A percentile compares a stretch with the other conserved stretches of the same genome.
Conservation (phyloP, 2,113 vertebrate genomes). For the Melanerpes formicivorus region DNA sequence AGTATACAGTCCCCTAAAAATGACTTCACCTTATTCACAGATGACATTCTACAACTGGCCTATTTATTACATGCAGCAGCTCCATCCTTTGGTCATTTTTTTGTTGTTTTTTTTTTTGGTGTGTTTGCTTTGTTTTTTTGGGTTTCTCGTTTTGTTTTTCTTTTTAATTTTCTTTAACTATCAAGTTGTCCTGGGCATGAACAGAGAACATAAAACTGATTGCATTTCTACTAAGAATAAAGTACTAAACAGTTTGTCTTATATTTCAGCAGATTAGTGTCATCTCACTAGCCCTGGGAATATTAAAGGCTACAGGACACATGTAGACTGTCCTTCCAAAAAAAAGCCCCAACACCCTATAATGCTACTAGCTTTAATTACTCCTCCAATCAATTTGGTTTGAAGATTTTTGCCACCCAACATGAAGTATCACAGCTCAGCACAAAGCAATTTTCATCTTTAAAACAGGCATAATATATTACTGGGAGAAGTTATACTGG, state of each 20-base stretch:
- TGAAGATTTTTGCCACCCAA: not conserved
- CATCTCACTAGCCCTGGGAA: not conserved
- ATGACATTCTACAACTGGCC: not conserved
- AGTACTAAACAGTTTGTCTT: not conserved
- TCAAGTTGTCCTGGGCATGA: not conserved
- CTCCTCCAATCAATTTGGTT: not conserved
- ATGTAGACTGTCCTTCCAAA: not conserved
- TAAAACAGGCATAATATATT: not conserved
- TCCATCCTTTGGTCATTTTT: slow-evolving; percentile 1
- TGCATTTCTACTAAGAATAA: not conserved
- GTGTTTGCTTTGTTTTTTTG: not conserved
- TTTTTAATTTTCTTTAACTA: not conserved
- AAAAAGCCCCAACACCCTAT: not conserved
- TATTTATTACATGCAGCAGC: not conserved
- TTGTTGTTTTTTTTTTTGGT: not conserved
- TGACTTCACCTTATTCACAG: not conserved
- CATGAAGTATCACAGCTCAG: not conserved
- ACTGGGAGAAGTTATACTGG: not conserved
- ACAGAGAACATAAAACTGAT: not conserved
- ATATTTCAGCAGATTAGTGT: not conserved
- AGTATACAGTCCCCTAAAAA: not conserved
- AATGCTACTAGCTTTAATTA: not conserved
- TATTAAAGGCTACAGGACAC: not conserved
- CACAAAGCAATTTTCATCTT: not conserved
- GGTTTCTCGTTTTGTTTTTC: not conserved